Evolutionary conservation across 1,140 invertebrate genomes (phyloP).

Genomic region (Asbolus verrucosus): DNA sequence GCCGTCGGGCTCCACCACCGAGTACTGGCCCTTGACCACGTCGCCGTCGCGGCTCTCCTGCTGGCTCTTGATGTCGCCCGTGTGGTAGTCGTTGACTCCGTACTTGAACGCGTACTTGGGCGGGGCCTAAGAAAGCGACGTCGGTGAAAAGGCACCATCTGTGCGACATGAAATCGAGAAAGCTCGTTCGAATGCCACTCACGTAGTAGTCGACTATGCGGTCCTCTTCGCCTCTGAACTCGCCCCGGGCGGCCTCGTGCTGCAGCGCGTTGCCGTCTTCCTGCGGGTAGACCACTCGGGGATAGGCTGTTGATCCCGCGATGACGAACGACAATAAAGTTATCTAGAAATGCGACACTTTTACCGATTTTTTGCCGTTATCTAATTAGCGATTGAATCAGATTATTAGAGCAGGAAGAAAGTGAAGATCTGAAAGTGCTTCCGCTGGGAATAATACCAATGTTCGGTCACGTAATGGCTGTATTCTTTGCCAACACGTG

Average conservation of each 20-base stretch:
- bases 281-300: constrained; percentile 11
- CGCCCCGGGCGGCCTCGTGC: too few species aligned
- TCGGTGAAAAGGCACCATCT: constrained; percentile 39
- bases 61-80: constrained; percentile 75
- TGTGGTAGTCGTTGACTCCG: constrained; percentile 75
- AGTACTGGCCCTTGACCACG: constrained; percentile 75
- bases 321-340: not conserved
- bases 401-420: too few species aligned
- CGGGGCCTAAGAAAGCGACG: constrained; percentile 65
- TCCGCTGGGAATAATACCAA: too few species aligned
- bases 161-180: constrained; percentile 14
- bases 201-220: constrained; percentile 41
- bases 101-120: constrained; percentile 75
- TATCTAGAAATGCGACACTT: constrained; percentile 3
- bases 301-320: not conserved
- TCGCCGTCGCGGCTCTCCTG: constrained; percentile 77
- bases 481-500: too few species aligned
- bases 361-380: not conserved
- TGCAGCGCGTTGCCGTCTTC: constrained; percentile 20
- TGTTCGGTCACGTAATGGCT: too few species aligned
- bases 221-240: constrained; percentile 6
- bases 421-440: too few species aligned
- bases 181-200: constrained; percentile 15
- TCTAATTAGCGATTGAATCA: not conserved
- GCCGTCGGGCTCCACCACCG: constrained; percentile 72